Base-by-base conservation (phyloP, 1,140 invertebrate species). In the Trichonephila inaurata region DNA sequence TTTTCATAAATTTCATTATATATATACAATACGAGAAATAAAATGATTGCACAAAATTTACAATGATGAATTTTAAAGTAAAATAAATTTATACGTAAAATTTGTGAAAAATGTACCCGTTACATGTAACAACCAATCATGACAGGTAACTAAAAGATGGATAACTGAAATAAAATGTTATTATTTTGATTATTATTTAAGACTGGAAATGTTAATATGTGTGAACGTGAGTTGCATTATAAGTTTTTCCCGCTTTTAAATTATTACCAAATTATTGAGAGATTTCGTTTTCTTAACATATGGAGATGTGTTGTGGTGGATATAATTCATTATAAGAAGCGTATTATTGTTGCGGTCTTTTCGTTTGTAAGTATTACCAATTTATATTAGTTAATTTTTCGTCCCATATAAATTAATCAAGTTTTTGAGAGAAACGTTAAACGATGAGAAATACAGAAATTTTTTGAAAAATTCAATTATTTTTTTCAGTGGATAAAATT, bases 161-260 rank as follows among this genome's bases (percentile, higher is more conserved):
- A 6, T 18, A 33, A 33, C 28, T 16, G 18, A 40, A 40, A 18
- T 19, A 40, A 77, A 77, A 77, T 77, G 14, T 24, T 24, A 69
- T 69, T 33, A 28, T 18, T 85, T 85, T 85, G 51, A 58, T 85
- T 85, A 44, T 85, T 85, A 51, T 85, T 85, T 85, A 7, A n/a
- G 60, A 60, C 72, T 77, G 72, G 72, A 85, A 21, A 85, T 85
- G 83, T 21, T 60, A 85, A 85, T 85, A 40, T 18, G 58, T 18
- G 58, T 19, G 58, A 85, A 85, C 83, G 83, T 85, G 83, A 85
- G 51, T 85, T 85, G 60, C n/a, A 24, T 85, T 60, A 28, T 3
- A 85, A 16, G n/a, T 14, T 61, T 85, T 60, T 85, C 16, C 83
- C 83, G 44, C 83, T 85, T 60, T 60, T 58, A 19, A 83, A 85